Base-by-base conservation (phyloP, 2,113 vertebrate genomes). In the Euleptes europaea region DNA sequence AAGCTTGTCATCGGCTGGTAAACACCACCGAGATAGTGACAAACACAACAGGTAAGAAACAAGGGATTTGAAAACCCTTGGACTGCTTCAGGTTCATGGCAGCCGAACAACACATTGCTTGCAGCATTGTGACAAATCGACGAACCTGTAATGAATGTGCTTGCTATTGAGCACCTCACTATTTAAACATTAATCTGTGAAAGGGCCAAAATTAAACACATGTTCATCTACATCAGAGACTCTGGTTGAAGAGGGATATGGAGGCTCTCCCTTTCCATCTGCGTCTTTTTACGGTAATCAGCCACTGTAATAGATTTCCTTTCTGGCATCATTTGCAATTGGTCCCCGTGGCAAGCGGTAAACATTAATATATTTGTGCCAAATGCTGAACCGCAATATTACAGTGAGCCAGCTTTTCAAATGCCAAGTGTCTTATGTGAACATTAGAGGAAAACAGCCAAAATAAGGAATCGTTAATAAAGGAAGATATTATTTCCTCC, bases 111-210 rank as follows among this genome's bases (percentile, higher is more conserved):
- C 21, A 35, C 79, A 60, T 80, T 84, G 63, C 77, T 35, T 9
- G 40, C 77, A 38, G 63, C 79, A 60, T 33, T 19, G 70, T 75
- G 70, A 84, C 77, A 74, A 80, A 87, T 67, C 80, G 69, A 42
- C 57, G 84, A 80, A 74, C 21, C 38, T n/a, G 80, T 88, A 38
- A 74, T 75, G 71, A 88, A 88, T 84, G 38, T 38, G 47, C 65
- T 86, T 70, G 71, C 10, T 84, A 73, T 21, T 80, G 49, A 88
- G 63, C 60, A 80, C 33, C 60, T 51, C 67, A 54, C 66, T 54
- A 75, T 80, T 88, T 80, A 75, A 84, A 84, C 73, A 79, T 79
- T 72, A 83, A 78, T 80, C 70, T 75, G 60, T 57, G 75, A 88
- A 80, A 74, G 40, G 70, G 66, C 60, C 60, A 77, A 80, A 70